A percentile compares a stretch with the other conserved stretches of the same genome.
Evolutionary conservation across 1,140 invertebrate species (phyloP).

Genomic region (Diachasma alloeum): DNA sequence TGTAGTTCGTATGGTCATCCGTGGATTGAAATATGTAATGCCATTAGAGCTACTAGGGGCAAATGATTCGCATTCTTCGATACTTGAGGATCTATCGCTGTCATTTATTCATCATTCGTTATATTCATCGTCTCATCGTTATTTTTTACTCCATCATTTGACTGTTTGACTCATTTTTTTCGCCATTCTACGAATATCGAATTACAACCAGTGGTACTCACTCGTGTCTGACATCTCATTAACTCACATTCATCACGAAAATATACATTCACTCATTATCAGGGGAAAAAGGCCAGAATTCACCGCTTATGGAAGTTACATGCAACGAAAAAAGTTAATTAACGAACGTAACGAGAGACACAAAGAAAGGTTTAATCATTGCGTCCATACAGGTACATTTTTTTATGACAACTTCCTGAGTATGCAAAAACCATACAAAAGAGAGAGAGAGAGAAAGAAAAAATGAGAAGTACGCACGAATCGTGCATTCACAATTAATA

Average conservation of each 20-base stretch:
- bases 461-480: neutral
- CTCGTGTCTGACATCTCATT: neutral
- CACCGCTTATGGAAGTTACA: neutral
- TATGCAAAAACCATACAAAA: neutral
- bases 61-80: conserved; percentile 40
- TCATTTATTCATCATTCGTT: conserved; percentile 11
- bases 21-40: conserved; percentile 66
- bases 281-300: neutral
- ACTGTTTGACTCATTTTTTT: neutral
- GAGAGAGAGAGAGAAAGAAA: neutral
- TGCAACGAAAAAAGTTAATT: conserved; percentile 1
- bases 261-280: neutral
- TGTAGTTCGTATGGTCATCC: conserved; percentile 66
- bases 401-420: neutral
- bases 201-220: neutral
- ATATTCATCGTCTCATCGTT: neutral
- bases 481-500: neutral
- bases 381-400: conserved; percentile 7
- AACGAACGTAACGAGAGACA: neutral
- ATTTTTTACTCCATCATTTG: neutral
- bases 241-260: neutral
- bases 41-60: conserved; percentile 56
- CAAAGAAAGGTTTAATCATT: neutral
- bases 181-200: neutral
- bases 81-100: neutral